Conservation (phyloP, 2,113 vertebrate genomes). For the Aleadryas rufinucha region DNA sequence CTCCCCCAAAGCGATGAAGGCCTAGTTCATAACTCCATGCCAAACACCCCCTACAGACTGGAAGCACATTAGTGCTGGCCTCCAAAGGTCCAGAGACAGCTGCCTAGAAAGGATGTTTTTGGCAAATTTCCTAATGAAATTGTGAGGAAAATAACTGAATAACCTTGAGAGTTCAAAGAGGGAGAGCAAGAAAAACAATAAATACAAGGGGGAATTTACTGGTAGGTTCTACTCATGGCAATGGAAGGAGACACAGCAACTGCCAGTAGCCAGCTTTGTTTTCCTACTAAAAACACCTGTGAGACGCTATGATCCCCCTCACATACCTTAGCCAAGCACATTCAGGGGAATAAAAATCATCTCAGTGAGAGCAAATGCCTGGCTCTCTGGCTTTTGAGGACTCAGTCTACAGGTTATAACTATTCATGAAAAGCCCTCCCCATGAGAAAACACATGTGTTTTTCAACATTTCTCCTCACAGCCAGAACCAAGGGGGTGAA, state of each 20-base stretch:
- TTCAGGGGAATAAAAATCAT: constrained; percentile 3
- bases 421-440: not conserved
- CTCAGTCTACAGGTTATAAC: not conserved
- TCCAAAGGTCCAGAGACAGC: constrained; percentile 74
- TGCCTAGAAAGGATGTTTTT: constrained; percentile 74
- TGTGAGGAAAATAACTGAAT: constrained; percentile 73
- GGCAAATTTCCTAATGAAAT: constrained; percentile 78
- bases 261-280: not conserved
- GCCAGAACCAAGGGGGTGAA: not conserved
- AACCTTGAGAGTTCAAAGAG: constrained; percentile 75
- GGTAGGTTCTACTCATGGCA: constrained; percentile 4
- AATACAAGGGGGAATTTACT: constrained; percentile 25
- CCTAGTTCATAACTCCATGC: constrained; percentile 43
- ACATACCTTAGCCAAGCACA: not conserved
- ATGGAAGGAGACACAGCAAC: not conserved
- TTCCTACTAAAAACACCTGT: not conserved
- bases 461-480: too few species aligned
- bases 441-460: fast-evolving
- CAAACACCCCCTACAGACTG: constrained; percentile 55
- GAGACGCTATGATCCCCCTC: not conserved
- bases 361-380: not conserved
- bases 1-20: constrained; percentile 16
- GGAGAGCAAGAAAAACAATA: constrained; percentile 59
- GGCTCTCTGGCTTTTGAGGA: not conserved
- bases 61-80: constrained; percentile 69